Evolutionary conservation across 2,113 vertebrate species (phyloP).

Genomic region (Sylvietta virens): DNA sequence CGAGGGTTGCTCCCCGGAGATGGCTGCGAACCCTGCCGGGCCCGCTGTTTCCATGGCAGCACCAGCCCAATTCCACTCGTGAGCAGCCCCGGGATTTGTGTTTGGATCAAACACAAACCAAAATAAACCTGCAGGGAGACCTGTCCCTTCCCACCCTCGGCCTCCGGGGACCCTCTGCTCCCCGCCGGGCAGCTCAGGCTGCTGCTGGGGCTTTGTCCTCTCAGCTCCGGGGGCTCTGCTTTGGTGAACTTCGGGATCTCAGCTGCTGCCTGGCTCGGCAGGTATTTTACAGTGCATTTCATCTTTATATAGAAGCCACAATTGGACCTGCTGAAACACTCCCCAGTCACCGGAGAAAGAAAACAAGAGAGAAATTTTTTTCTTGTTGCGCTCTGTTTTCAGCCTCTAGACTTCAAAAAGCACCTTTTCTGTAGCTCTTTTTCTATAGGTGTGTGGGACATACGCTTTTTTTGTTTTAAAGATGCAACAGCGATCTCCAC

Average conservation of each 20-base stretch:
- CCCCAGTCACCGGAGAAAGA: not conserved
- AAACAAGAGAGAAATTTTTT: not conserved
- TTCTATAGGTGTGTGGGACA: not conserved
- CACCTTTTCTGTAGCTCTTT: not conserved
- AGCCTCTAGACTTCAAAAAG: not conserved
- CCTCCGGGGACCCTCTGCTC: not conserved
- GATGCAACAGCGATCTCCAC: not conserved
- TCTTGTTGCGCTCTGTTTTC: not conserved
- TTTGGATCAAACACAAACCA: not conserved
- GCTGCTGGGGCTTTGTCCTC: not conserved
- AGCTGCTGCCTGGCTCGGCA: not conserved
- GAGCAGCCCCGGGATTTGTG: not conserved
- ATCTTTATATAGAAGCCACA: not conserved
- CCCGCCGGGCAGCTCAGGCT: not conserved
- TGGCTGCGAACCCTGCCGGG: not conserved
- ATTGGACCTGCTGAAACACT: not conserved
- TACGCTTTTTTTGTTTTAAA: not conserved
- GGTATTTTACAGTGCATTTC: not conserved
- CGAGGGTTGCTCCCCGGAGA: not conserved
- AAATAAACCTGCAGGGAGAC: not conserved
- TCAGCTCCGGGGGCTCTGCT: accelerated
- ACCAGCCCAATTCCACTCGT: not conserved
- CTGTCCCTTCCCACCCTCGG: not conserved
- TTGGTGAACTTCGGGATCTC: not conserved
- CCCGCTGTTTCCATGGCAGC: constrained; percentile 47